Evolutionary conservation across 2,797 vertebrate genomes (phyloP), one percentile per base, ranked within the genome.

Genomic region (Premnoplex brunnescens): DNA sequence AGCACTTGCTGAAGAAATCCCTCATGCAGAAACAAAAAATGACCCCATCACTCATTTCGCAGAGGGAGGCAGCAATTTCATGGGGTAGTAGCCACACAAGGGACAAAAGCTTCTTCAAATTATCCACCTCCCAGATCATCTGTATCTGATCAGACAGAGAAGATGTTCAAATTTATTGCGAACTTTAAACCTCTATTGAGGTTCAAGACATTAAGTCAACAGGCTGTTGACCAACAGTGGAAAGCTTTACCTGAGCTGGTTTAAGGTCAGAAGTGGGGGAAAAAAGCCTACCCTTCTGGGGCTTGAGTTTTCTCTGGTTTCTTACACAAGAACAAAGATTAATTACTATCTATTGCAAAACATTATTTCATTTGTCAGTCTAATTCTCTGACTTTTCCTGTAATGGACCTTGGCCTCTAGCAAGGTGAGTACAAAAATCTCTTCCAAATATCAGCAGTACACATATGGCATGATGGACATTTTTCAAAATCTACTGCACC

Each of bases 21-120:
- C 32, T 95, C 88, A 80, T 39, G 77, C 74, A 93, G 89, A 95
- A 94, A 80, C 71, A 79, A 85, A 93, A 96, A 91, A 93, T 87
- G 54, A 91, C 67, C 91, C 77, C 85, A 93, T 85, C 74, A 90
- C 54, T 94, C 77, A 89, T 90, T 94, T 93, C 52, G 91, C 77
- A 77, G 67, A 90, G 71, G 77, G 71, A 95, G 59, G 85, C 52
- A 93, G 85, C 60, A 94, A 94, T 96, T 95, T 96, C 96, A 95
- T 6, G 9, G 63, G 34, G n/a, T 58, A 91, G 67, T 82, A 94
- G 80, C 67, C 72, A 89, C 67, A 69, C 67, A 73, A 76, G 64
- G 71, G 63, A 86, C 67, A 85, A 91, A 93, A 84, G 1, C 41
- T 8, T 84, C 80, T 75, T 85, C 74, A 54, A 84, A 88, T 84